These are phyloP conservation scores for Telenomus remus DNA, from an alignment of 1,140 invertebrate genomes.

Conservation along the genomic window DNA sequence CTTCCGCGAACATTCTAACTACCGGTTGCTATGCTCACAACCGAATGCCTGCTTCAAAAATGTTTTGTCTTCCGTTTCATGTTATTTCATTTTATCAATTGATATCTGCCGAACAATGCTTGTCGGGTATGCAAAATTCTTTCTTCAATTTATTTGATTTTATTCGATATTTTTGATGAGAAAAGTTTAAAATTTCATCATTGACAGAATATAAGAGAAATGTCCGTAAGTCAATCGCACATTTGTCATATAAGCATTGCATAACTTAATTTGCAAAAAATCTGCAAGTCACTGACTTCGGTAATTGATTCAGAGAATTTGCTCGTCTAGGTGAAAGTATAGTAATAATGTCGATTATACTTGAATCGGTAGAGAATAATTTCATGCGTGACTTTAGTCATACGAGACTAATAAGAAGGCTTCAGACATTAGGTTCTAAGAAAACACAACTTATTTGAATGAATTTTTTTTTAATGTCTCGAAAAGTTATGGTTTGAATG, in stretches of 20 bases:
- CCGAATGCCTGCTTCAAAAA: slow-evolving; percentile 46
- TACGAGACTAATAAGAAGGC: neutral
- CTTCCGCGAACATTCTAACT: slow-evolving; percentile 63
- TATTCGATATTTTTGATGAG: too few relatives aligned
- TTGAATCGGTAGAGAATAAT: slow-evolving; percentile 1
- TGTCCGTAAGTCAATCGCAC: neutral
- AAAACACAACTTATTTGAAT: neutral
- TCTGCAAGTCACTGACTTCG: neutral
- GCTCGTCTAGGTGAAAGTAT: neutral
- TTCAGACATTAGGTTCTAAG: too few relatives aligned
- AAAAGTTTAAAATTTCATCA: too few relatives aligned
- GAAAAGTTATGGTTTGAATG: slow-evolving; percentile 51
- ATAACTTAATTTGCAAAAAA: neutral
- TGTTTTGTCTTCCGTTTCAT: slow-evolving; percentile 46
- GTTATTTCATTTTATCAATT: slow-evolving; percentile 29
- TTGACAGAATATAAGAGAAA: neutral
- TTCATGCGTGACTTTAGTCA: slow-evolving; percentile 27
- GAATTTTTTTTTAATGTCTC: slow-evolving; percentile 50
- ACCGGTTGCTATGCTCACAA: slow-evolving; percentile 66
- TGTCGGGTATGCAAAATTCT: too few relatives aligned
- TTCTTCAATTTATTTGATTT: too few relatives aligned
- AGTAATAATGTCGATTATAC: neutral
- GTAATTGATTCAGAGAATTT: slow-evolving; percentile 6
- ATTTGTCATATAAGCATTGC: slow-evolving; percentile 2
- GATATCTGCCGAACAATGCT: slow-evolving; percentile 3